These are phyloP conservation scores for Styela clava DNA, from an alignment of 23 tunicate genomes.

Conservation along the genomic window DNA sequence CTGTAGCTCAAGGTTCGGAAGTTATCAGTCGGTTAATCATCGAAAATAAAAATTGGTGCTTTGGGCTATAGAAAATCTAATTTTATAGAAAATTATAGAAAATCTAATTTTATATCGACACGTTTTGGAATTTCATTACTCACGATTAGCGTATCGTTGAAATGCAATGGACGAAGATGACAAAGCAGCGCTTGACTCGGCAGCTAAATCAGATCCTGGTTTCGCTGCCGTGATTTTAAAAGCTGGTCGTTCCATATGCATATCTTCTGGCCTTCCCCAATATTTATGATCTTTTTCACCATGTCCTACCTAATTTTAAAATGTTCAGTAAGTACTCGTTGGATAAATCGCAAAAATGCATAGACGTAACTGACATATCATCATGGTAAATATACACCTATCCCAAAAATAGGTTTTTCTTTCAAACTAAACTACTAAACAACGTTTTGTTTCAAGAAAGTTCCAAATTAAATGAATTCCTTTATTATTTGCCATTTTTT, in stretches of 20 bases:
- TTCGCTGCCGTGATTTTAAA: conserved; percentile 44
- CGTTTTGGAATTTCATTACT: too few species aligned
- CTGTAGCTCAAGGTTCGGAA: too few species aligned
- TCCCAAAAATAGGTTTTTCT: too few species aligned
- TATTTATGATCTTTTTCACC: conserved; percentile 58
- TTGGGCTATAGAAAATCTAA: too few species aligned
- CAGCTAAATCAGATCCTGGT: conserved; percentile 95
- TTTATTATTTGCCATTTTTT: too few species aligned
- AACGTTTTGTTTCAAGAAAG: too few species aligned
- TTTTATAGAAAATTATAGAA: too few species aligned
- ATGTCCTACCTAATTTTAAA: conserved; percentile 60
- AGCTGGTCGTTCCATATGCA: conserved; percentile 55
- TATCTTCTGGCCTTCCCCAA: conserved; percentile 91
- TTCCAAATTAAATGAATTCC: too few species aligned
- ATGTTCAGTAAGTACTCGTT: neutral
- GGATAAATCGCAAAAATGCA: neutral
- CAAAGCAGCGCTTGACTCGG: conserved; percentile 87
- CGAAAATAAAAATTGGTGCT: too few species aligned
- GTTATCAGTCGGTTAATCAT: too few species aligned
- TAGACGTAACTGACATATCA: neutral
- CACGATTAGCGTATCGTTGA: conserved; percentile 41
- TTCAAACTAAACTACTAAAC: too few species aligned
- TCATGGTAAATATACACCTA: neutral
- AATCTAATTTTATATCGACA: too few species aligned
- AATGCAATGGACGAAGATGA: conserved; percentile 75